Evolutionary conservation across 2,888 invertebrate genomes (phyloP).

Genomic region (Noctua janthe): DNA sequence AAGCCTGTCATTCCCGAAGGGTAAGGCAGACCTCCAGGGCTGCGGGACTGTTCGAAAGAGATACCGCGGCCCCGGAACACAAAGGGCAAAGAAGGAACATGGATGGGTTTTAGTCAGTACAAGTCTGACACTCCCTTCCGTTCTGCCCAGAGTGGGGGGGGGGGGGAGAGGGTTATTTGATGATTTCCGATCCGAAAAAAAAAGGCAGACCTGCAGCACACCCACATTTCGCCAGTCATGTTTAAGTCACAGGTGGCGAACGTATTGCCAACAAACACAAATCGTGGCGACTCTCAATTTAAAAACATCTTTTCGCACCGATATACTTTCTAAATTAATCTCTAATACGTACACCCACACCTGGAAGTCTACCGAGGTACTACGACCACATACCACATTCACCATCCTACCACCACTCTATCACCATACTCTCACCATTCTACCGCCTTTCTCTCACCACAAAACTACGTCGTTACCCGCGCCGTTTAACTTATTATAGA

Average conservation of each 20-base stretch:
- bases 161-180: no score
- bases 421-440: not conserved
- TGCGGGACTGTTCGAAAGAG: no score
- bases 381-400: conserved; percentile 42
- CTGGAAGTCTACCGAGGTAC: conserved; percentile 49
- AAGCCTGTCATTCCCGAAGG: not conserved
- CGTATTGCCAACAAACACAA: not conserved
- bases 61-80: no score
- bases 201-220: not conserved
- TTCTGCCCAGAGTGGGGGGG: no score
- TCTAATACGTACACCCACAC: conserved; percentile 42
- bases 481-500: conserved; percentile 33
- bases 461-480: conserved; percentile 24
- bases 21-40: not conserved
- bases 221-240: not conserved
- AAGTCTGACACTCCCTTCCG: no score
- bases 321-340: conserved; percentile 27
- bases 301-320: conserved; percentile 37
- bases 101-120: no score
- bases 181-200: no score
- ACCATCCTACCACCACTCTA: conserved; percentile 13
- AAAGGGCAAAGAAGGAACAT: no score
- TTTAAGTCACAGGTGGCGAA: not conserved
- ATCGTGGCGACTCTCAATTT: not conserved
- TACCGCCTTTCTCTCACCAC: not conserved